Conservation (phyloP, 2,888 invertebrate genomes). For the Agonopterix alstromeriana region DNA sequence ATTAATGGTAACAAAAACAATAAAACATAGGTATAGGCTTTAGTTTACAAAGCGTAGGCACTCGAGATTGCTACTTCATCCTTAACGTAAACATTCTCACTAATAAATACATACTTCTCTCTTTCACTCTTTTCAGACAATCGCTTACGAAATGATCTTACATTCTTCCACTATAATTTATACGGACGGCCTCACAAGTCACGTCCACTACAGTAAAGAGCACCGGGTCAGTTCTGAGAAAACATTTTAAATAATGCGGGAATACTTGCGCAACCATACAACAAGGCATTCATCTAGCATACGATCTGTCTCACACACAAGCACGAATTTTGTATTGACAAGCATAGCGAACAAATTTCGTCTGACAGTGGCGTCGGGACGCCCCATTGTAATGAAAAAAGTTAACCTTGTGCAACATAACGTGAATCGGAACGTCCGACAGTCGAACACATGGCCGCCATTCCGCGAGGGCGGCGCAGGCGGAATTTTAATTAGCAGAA, state of each 20-base stretch:
- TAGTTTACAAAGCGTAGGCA: constrained; percentile 77
- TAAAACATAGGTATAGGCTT: constrained; percentile 67
- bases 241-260: constrained; percentile 42
- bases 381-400: constrained; percentile 50
- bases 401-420: constrained; percentile 73
- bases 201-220: constrained; percentile 62
- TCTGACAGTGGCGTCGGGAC: constrained; percentile 27
- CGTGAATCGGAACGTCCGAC: constrained; percentile 69
- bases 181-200: constrained; percentile 60
- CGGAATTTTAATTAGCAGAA: constrained; percentile 78
- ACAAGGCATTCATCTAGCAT: constrained; percentile 38
- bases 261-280: constrained; percentile 48
- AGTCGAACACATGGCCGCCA: constrained; percentile 71
- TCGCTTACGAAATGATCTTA: constrained; percentile 28
- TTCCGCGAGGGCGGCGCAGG: constrained; percentile 76
- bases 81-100: constrained; percentile 69
- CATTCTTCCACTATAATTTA: constrained; percentile 23
- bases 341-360: constrained; percentile 47
- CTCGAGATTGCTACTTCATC: constrained; percentile 75
- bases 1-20: constrained; percentile 75
- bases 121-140: constrained; percentile 42
- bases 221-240: constrained; percentile 73
- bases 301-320: constrained; percentile 57
- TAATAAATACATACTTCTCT: constrained; percentile 66
- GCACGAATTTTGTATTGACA: constrained; percentile 31